Percentiles rank a stretch among this genome's conserved stretches.
Evolutionary conservation across 2,797 vertebrate species (phyloP).

Genomic region (Manis pentadactyla): DNA sequence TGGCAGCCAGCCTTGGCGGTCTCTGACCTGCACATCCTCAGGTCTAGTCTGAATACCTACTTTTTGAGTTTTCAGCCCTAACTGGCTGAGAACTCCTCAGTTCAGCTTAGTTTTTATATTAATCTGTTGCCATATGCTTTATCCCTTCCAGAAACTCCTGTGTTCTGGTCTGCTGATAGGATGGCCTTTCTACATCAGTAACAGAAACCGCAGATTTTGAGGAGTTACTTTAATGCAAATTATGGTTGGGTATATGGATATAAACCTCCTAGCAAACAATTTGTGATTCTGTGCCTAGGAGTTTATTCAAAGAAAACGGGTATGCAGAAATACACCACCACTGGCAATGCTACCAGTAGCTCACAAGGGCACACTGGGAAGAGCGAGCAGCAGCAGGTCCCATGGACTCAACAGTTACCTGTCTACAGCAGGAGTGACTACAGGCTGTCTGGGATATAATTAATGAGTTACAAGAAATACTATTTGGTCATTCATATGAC

Average conservation of each 20-base stretch:
- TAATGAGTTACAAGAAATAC: too few relatives aligned
- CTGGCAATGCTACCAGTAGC: too few relatives aligned
- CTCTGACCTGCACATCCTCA: background rate
- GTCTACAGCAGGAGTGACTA: too few relatives aligned
- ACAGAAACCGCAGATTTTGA: background rate
- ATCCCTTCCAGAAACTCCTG: slow-evolving; percentile 13
- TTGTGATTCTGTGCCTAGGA: background rate
- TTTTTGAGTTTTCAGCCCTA: background rate
- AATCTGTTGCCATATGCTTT: background rate
- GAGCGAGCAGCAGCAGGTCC: too few relatives aligned
- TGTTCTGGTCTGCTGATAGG: background rate
- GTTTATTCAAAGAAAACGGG: background rate
- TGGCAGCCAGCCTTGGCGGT: background rate
- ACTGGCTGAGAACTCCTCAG: background rate
- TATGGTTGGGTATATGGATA: background rate
- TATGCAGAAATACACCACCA: too few relatives aligned
- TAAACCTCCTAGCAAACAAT: background rate
- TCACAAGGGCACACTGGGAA: too few relatives aligned
- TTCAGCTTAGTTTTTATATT: background rate
- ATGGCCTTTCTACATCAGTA: background rate
- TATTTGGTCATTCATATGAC: too few relatives aligned
- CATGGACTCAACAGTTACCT: too few relatives aligned
- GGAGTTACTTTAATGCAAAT: background rate
- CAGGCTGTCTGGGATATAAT: too few relatives aligned
- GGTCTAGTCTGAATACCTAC: background rate